Evolutionary conservation across 2,888 invertebrate genomes (phyloP).

Genomic region (Drosophila algonquin): DNA sequence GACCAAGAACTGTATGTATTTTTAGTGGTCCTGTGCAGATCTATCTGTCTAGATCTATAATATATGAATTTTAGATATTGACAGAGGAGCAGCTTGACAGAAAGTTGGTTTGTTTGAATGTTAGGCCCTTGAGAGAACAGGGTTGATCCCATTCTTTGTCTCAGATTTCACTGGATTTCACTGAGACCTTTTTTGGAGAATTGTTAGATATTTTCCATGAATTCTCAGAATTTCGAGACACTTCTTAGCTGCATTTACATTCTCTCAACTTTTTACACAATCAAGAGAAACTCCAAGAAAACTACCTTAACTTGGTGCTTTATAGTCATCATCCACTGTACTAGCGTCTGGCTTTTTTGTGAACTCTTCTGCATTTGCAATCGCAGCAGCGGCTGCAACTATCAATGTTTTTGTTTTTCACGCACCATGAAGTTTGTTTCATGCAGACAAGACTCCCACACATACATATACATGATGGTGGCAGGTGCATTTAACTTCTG

Average conservation of each 20-base stretch:
- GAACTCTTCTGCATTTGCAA: constrained; percentile 32
- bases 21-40: no score
- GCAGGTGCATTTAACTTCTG: constrained; percentile 79
- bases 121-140: no score
- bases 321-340: constrained; percentile 5
- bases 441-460: constrained; percentile 48
- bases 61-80: no score
- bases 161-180: neutral
- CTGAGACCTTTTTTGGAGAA: neutral
- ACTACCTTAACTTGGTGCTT: neutral
- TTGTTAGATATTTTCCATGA: neutral
- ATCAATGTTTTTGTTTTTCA: constrained; percentile 23
- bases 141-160: neutral
- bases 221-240: neutral
- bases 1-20: no score
- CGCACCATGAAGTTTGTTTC: constrained; percentile 19
- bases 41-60: no score
- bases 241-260: neutral
- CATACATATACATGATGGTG: constrained; percentile 34
- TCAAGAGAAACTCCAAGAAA: no score
- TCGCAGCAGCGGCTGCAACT: constrained; percentile 1
- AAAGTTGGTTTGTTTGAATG: no score
- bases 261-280: no score
- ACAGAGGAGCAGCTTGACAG: no score
- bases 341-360: neutral